Evolutionary conservation across 2,113 vertebrate species (phyloP).

Genomic region (Fregetta grallaria): DNA sequence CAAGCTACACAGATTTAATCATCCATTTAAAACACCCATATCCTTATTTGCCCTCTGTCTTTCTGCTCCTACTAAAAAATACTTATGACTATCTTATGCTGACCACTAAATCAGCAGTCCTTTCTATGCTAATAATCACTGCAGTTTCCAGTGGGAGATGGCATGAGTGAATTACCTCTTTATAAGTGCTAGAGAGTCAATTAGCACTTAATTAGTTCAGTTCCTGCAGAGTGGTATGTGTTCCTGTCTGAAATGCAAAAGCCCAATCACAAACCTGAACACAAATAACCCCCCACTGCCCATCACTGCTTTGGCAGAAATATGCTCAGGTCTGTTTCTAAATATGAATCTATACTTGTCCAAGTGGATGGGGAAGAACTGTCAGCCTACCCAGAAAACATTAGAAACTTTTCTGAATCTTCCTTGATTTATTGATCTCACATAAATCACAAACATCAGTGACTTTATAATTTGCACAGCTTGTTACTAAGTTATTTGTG

Average conservation of each 20-base stretch:
- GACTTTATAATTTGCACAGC: neutral
- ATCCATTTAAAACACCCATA: neutral
- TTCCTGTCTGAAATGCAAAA: neutral
- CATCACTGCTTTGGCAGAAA: neutral
- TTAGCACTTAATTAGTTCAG: conserved; percentile 21
- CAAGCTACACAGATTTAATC: conserved; percentile 47
- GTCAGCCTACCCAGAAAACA: neutral
- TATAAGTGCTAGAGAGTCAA: neutral
- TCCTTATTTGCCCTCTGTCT: neutral
- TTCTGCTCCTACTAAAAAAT: neutral
- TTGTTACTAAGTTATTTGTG: neutral
- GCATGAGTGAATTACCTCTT: neutral
- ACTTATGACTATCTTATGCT: neutral
- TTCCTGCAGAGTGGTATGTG: neutral
- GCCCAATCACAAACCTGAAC: neutral
- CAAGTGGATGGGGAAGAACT: neutral
- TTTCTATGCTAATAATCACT: neutral
- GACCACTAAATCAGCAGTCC: neutral
- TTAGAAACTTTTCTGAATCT: neutral
- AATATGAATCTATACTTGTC: neutral
- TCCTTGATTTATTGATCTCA: neutral
- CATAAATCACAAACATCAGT: neutral
- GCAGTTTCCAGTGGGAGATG: neutral
- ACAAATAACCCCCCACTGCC: neutral
- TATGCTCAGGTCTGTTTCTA: neutral